These are phyloP conservation scores for Lanistes nyassanus DNA, from an alignment of 1,140 invertebrate species.

Conservation along the genomic window DNA sequence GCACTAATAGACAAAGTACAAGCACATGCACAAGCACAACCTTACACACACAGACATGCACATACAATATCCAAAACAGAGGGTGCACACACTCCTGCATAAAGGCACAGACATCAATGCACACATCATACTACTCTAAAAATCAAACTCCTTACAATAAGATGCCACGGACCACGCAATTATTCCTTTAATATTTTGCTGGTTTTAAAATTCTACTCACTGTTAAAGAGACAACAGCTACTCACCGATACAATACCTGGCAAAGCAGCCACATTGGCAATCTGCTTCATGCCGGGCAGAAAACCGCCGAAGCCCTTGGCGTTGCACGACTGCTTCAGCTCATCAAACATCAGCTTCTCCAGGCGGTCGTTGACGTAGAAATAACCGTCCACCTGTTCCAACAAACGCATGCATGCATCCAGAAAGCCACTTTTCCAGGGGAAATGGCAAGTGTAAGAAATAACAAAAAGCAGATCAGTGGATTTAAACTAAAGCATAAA, in stretches of 20 bases:
- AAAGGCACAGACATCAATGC: not conserved
- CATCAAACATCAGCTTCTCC: conserved; percentile 98
- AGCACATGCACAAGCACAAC: too few relatives aligned
- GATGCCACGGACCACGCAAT: too few relatives aligned
- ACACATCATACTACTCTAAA: too few relatives aligned
- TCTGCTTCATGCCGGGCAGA: conserved; percentile 98
- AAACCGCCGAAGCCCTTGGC: conserved; percentile 82
- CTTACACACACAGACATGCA: too few relatives aligned
- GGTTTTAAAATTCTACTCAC: not conserved
- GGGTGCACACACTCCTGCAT: not conserved
- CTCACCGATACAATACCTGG: conserved; percentile 92
- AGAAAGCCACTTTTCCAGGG: too few relatives aligned
- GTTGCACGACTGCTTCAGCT: conserved; percentile 86
- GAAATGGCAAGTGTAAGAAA: too few relatives aligned
- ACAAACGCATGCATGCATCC: conserved; percentile 6
- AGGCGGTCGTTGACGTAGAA: conserved; percentile 96
- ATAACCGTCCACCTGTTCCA: conserved; percentile 89
- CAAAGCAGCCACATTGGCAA: conserved; percentile 98
- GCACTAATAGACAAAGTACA: too few relatives aligned
- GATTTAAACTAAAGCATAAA: too few relatives aligned
- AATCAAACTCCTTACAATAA: too few relatives aligned
- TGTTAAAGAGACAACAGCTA: conserved; percentile 4
- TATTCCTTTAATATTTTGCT: too few relatives aligned
- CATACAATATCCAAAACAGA: conserved; percentile 67
- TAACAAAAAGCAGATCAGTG: too few relatives aligned